These are phyloP conservation scores for Clarias fuscus DNA, from an alignment of 2,797 vertebrate genomes.

Conservation along the genomic window DNA sequence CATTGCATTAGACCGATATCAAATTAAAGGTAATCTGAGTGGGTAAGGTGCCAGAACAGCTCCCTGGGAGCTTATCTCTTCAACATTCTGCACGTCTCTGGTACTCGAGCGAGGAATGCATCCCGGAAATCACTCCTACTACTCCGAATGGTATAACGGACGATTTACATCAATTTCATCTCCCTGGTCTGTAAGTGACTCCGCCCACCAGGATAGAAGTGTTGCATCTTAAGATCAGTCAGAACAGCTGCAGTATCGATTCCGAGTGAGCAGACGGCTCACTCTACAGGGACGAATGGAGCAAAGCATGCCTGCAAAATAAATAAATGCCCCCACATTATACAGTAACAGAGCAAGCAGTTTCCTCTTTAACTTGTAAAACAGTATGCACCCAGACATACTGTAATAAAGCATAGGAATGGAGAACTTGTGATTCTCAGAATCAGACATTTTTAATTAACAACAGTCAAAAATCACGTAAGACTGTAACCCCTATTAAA, in stretches of 20 bases:
- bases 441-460: not conserved
- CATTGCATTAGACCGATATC: not conserved
- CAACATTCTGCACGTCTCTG: not conserved
- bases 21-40: not conserved
- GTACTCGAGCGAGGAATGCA: not conserved
- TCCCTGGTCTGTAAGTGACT: not conserved
- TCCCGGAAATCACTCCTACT: too few relatives aligned
- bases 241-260: constrained; percentile 8
- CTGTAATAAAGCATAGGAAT: not conserved
- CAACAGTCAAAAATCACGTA: not conserved
- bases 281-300: not conserved
- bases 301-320: not conserved
- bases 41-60: not conserved
- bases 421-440: not conserved
- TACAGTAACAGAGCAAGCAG: not conserved
- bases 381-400: not conserved
- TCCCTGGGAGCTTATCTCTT: not conserved
- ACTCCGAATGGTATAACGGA: not conserved
- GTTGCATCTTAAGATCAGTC: not conserved
- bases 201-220: not conserved
- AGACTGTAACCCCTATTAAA: not conserved
- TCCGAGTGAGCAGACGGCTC: not conserved
- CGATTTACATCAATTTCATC: not conserved
- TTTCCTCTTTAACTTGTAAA: not conserved
- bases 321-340: not conserved